A percentile compares a stretch with the other conserved stretches of the same genome.
Conservation (phyloP, 2,797 vertebrate species). For the Cyprinella venusta region DNA sequence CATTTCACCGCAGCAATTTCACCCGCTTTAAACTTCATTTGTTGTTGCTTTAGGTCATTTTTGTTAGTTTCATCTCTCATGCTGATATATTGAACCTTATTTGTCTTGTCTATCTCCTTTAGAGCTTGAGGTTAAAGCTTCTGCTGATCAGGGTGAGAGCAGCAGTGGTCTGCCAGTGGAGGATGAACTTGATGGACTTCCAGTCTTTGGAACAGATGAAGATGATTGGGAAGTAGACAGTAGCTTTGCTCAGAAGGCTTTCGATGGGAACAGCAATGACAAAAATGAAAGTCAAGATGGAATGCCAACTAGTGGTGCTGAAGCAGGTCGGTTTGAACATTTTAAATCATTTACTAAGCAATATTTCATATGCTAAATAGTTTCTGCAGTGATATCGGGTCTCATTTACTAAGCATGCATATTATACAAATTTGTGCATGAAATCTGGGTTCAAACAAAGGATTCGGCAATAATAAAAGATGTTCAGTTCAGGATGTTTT, state of each 20-base stretch:
- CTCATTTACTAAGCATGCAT: not conserved
- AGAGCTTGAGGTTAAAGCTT: conserved; percentile 24
- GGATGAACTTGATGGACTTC: conserved; percentile 61
- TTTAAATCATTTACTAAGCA: not conserved
- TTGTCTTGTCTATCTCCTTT: not conserved
- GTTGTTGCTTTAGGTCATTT: not conserved
- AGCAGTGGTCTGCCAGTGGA: conserved; percentile 37
- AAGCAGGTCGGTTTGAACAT: conserved; percentile 33
- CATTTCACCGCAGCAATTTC: not conserved
- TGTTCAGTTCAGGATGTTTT: not conserved
- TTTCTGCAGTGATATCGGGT: not conserved
- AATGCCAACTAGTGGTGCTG: not conserved
- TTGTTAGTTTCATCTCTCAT: not conserved
- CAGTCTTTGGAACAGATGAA: conserved; percentile 58
- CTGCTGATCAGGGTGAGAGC: conserved; percentile 6
- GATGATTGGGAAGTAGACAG: conserved; percentile 56
- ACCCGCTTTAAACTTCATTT: not conserved
- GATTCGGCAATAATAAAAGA: not conserved
- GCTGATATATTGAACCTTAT: not conserved
- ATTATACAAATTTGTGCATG: not conserved
- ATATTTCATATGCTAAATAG: not conserved
- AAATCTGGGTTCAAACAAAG: not conserved
- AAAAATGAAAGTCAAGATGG: conserved; percentile 38
- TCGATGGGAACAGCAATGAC: conserved; percentile 25
- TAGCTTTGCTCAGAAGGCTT: conserved; percentile 36